Base-by-base conservation (phyloP, 1,140 invertebrate species). In the Bombus waltoni region DNA sequence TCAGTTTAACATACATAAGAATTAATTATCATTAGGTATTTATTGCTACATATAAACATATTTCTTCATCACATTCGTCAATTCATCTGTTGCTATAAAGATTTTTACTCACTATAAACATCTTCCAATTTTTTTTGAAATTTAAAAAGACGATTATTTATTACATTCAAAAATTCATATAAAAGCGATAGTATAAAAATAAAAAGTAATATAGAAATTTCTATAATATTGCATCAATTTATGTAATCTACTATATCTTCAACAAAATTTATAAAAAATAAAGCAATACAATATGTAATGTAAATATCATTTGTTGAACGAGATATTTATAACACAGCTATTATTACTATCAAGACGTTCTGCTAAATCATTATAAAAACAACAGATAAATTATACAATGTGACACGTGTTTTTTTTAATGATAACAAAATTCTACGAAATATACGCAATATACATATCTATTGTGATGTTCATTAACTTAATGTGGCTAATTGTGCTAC, bases 281-380 rank as follows among this genome's bases (percentile, higher is more conserved):
- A 47, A 72, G 3, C n/a, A 59, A 73, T 11, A n/a, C 13, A 53
- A 59, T 35, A 47, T 79, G 71, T 25, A 79, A 62, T 65, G 1
- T 25, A 79, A 71, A 80, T 38, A 78, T 85, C 22, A 32, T 72
- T 85, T 78, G 75, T 83, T 80, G 2, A 47, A 71, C 1, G 32
- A 40, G 42, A 80, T 80, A 72, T 71, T 47, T 85, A 59, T 73
- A 80, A 72, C 25, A 10, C 10, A 28, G 22, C 66, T 72, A 42
- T 71, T 85, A 79, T 80, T 72, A 35, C 66, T 47, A 79, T 84
- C 47, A 38, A 70, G 15, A 80, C 35, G 40, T 85, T 73, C 35
- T 80, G 68, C 76, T 85, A 80, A 73, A 85, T 80, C 77, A 85
- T 85, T 83, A 80, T 40, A 81, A 88, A 90, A 85, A 87, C 72